Evolutionary conservation across 2,113 vertebrate genomes (phyloP).

Genomic region (Neolamprologus variostigma): DNA sequence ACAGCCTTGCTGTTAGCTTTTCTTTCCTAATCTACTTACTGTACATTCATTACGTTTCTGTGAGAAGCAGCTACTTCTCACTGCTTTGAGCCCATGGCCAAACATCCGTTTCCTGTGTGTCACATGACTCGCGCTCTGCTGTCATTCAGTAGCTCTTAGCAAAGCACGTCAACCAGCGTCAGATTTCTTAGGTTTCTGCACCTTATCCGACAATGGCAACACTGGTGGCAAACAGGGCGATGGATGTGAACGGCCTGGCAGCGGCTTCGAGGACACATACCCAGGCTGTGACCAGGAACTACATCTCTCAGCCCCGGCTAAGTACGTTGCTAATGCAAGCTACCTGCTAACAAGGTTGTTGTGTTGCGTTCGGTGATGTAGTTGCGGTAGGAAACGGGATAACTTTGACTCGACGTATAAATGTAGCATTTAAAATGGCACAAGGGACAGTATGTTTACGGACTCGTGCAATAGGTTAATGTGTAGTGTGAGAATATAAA

Average conservation of each 20-base stretch:
- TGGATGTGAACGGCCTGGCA: constrained; percentile 68
- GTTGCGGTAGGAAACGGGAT: accelerated
- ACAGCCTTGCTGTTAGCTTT: accelerated
- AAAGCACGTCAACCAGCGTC: background rate
- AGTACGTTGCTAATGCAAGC: constrained; percentile 57
- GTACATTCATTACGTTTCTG: background rate
- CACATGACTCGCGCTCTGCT: constrained; percentile 55
- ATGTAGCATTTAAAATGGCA: background rate
- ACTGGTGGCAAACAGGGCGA: constrained; percentile 61
- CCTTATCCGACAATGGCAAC: constrained; percentile 62
- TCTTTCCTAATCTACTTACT: background rate
- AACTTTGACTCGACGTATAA: accelerated
- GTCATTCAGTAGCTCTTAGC: constrained; percentile 10
- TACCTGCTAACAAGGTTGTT: background rate
- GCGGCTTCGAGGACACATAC: constrained; percentile 70
- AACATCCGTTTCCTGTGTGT: constrained; percentile 47
- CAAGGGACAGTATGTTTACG: background rate
- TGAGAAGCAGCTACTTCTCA: background rate
- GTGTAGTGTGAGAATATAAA: background rate
- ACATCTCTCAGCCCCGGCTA: constrained; percentile 77
- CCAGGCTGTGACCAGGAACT: constrained; percentile 75
- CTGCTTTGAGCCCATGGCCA: background rate
- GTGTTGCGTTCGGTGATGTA: background rate
- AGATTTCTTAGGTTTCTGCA: background rate
- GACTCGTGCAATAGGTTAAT: background rate